Evolutionary conservation across 2,113 vertebrate genomes (phyloP), one percentile per base, ranked within the genome.

Genomic region (Pipra filicauda): DNA sequence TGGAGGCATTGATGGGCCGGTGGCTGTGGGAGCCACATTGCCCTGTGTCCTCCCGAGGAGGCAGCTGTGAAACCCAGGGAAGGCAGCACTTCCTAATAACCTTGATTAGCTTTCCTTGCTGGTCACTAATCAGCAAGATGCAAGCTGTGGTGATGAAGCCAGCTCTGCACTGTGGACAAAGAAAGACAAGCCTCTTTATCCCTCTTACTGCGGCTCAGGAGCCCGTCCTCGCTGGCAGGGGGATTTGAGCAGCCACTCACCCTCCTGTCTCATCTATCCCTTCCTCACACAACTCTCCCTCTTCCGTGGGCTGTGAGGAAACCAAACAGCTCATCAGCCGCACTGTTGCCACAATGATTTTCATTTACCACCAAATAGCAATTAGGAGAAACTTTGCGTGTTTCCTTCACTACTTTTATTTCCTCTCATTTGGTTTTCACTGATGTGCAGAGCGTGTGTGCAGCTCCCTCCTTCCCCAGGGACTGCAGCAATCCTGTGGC

Each of bases 71-170:
- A 37, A 27, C 41, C 21, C n/a, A 0, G 61, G 61, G 28, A 24
- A 23, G 33, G 2, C 49, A 24, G 24, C 33, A 0, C 39, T 19
- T 28, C 5, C 85, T 89, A 41, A 77, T 78, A 24, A 44, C 74
- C 75, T 72, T 48, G 62, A 72, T 94, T 19, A 76, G 88, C 90
- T 90, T 72, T 85, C 28, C 91, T 88, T 11, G 78, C 78, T n/a
- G 88, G 39, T 54, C 7, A 2, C 88, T 96, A 39, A 76, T 86
- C 46, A 39, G 80, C 52, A 19, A 12, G 78, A 26, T 27, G 44
- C 69, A 18, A 51, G 82, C 54, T 1, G 5, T 46, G 54, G 72
- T 6, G 6, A 12, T 16, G 14, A 33, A 71, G 84, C 64, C 27
- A 23, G 78, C 70, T 71, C 88, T 16, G 3, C 0, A 2, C 30